A percentile compares a stretch with the other conserved stretches of the same genome.
Conservation (phyloP, 2,113 vertebrate species). For the Stegastes partitus region DNA sequence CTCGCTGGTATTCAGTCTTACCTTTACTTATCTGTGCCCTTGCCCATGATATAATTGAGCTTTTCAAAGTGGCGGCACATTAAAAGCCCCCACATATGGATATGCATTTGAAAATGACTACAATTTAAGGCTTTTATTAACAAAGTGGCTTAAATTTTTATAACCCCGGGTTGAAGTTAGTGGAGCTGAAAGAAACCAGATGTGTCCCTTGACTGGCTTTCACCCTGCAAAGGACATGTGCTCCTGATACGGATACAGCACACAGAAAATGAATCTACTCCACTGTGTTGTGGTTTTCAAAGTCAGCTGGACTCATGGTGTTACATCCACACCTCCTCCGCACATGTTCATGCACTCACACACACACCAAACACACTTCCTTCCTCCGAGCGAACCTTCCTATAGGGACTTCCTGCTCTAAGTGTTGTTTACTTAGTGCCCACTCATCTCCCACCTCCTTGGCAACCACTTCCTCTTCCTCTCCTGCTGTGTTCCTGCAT, state of each 20-base stretch:
- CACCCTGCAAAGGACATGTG: constrained; percentile 59
- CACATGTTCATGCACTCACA: constrained; percentile 30
- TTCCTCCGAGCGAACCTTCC: constrained; percentile 62
- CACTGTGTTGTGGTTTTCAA: constrained; percentile 63
- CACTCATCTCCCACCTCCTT: constrained; percentile 70
- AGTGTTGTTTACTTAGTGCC: constrained; percentile 76
- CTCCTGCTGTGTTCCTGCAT: constrained; percentile 63
- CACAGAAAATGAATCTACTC: constrained; percentile 9
- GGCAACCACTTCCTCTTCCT: constrained; percentile 76
- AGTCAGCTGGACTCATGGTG: constrained; percentile 63
- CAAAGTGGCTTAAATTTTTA: constrained; percentile 53
- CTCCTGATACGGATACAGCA: constrained; percentile 36
- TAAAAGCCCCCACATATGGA: constrained; percentile 61
- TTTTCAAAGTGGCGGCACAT: constrained; percentile 68
- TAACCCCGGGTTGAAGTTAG: constrained; percentile 47
- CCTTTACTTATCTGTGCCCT: constrained; percentile 79
- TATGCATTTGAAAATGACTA: constrained; percentile 71
- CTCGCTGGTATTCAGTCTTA: constrained; percentile 68
- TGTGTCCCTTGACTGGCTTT: constrained; percentile 66
- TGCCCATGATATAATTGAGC: constrained; percentile 76
- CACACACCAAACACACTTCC: constrained; percentile 55
- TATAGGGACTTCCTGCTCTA: constrained; percentile 71
- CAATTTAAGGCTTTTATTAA: constrained; percentile 71
- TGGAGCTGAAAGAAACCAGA: constrained; percentile 67
- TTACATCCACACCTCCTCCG: constrained; percentile 53